Evolutionary conservation across 2,888 invertebrate genomes (phyloP), one percentile per base, ranked within the genome.

Genomic region (Pseudoips prasinana): DNA sequence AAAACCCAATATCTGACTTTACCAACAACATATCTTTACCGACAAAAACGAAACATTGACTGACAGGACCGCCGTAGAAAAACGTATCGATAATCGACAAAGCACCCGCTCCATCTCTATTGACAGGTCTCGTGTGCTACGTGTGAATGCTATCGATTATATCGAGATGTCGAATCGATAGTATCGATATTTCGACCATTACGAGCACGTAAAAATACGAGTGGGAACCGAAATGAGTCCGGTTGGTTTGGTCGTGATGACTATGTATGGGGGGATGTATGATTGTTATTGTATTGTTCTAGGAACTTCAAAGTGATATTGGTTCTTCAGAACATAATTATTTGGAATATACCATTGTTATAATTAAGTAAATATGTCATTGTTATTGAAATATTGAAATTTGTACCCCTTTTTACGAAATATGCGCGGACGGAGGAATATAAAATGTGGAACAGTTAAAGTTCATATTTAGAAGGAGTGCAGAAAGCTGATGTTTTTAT

Each of bases 21-120:
- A 40, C 37, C 75, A 38, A 57, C 64, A 60, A 67, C 81, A 72
- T 55, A 64, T 62, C 68, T 74, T 78, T 71, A 82, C 73, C 72
- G 71, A 70, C 74, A 86, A 85, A 84, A 83, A 78, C 69, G 49
- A 76, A 79, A 78, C 67, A 60, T 80, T 87, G 88, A 88, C 82
- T 87, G 88, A 87, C 88, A 73, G 83, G 88, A 83, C 87, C 87
- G 87, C 88, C 86, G 64, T 73, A 73, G 75, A 77, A 77, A 80
- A 78, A 74, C 78, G 77, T 82, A 76, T 81, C 82, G 82, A 83
- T 79, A 76, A 64, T 73, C 73, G 85, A 78, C 85, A 85, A 85
- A 84, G 85, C 81, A 72, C 71, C 80, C 82, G 82, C 80, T 73
- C 73, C 77, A 78, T 73, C 79, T 73, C 80, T 83, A 83, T 75